A percentile compares a stretch with the other conserved stretches of the same genome.
Evolutionary conservation across 2,113 vertebrate genomes (phyloP).

Genomic region (Tetraodon nigroviridis): DNA sequence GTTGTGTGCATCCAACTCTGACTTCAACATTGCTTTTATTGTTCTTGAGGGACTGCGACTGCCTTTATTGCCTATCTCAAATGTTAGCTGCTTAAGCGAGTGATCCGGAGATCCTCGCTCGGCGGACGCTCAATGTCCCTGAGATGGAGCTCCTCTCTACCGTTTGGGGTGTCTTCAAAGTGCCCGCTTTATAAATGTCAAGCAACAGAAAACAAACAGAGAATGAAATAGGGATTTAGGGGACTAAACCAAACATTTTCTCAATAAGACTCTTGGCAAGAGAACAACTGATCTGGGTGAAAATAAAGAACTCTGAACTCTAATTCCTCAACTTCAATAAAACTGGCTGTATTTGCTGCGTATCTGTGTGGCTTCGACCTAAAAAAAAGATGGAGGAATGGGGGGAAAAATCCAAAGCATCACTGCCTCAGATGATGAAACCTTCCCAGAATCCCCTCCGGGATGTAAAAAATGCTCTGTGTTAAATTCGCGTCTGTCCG

Average conservation of each 20-base stretch:
- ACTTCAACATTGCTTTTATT: constrained; percentile 60
- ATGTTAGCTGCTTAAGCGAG: constrained; percentile 63
- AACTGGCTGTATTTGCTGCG: constrained; percentile 13
- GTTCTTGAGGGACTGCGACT: constrained; percentile 53
- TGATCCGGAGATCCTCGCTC: constrained; percentile 47
- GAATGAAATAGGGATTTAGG: not conserved
- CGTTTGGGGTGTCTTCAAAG: constrained; percentile 25
- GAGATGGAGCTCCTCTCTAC: constrained; percentile 30
- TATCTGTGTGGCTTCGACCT: not conserved
- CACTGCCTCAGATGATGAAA: constrained; percentile 52
- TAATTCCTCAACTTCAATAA: not conserved
- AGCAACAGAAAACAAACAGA: constrained; percentile 30
- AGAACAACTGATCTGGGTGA: not conserved
- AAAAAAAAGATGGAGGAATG: constrained; percentile 2
- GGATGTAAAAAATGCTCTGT: constrained; percentile 44
- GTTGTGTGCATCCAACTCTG: constrained; percentile 57
- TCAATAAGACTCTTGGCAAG: not conserved
- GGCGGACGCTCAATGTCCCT: constrained; percentile 47
- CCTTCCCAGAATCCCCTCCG: constrained; percentile 44
- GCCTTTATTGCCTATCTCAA: constrained; percentile 59
- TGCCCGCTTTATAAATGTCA: constrained; percentile 45
- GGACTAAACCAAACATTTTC: too few relatives aligned
- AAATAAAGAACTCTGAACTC: too few relatives aligned
- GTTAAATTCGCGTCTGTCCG: constrained; percentile 55
- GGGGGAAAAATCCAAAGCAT: constrained; percentile 30